Conservation (phyloP, 2,888 invertebrate species). For the Alloscopus bannaensis region DNA sequence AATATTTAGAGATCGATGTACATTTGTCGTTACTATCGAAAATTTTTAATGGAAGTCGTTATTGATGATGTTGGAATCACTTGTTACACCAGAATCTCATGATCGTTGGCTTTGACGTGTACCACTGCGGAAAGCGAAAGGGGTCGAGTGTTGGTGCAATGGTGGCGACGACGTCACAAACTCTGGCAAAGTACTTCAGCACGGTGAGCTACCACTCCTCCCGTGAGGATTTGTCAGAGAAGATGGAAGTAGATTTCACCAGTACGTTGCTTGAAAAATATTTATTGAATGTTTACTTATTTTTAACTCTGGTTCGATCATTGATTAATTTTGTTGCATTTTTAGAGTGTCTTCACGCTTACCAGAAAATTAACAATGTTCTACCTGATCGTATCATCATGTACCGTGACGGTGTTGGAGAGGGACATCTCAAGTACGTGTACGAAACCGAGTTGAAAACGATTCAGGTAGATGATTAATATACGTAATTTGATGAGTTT, state of each 20-base stretch:
- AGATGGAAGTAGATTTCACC: slow-evolving; percentile 56
- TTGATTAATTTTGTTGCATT: background rate
- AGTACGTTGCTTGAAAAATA: slow-evolving; percentile 62
- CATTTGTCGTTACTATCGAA: slow-evolving; percentile 5
- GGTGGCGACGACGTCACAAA: slow-evolving; percentile 82
- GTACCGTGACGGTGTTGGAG: slow-evolving; percentile 96
- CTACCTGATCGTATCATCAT: slow-evolving; percentile 86
- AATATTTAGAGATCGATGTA: background rate
- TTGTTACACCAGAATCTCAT: slow-evolving; percentile 73
- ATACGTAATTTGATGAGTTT: background rate
- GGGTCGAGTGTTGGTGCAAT: slow-evolving; percentile 82
- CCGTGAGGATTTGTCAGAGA: slow-evolving; percentile 61
- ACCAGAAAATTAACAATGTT: slow-evolving; percentile 77
- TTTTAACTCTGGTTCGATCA: background rate
- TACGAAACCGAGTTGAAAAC: slow-evolving; percentile 83
- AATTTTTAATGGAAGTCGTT: background rate
- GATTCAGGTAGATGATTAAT: slow-evolving; percentile 74
- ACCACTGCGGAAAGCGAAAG: slow-evolving; percentile 86
- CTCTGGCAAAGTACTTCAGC: slow-evolving; percentile 83
- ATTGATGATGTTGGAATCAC: too few species aligned
- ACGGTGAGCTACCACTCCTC: slow-evolving; percentile 82
- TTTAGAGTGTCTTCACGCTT: slow-evolving; percentile 76
- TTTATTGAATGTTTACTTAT: slow-evolving; percentile 1
- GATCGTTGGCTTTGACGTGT: slow-evolving; percentile 83
- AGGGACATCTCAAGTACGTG: slow-evolving; percentile 90